Base-by-base conservation (phyloP, 2,888 invertebrate genomes). In the Agonopterix arenella region DNA sequence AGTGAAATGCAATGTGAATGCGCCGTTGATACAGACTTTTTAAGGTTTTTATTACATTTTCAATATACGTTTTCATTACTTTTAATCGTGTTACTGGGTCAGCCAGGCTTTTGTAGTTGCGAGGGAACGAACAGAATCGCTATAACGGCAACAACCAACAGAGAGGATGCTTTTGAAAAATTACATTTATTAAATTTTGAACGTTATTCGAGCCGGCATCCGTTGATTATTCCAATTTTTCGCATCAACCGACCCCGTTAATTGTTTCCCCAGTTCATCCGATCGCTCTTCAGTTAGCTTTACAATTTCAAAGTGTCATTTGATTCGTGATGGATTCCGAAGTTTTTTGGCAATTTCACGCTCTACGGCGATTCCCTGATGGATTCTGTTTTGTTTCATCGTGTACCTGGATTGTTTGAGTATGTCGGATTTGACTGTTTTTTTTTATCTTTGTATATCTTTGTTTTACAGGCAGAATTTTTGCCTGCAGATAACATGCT, bases 241-340 rank as follows among this genome's bases (percentile, higher is more conserved):
- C 79, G 72, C 76, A 73, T 76, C 73, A 70, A 57, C 61, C 66
- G 70, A 57, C 68, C 70, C 55, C 70, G 79, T 76, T 84, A 84
- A 85, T 84, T 84, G 85, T 84, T 85, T 85, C 79, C 76, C 66
- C 75, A 74, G 76, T 75, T 63, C 76, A 77, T 82, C 75, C 73
- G 78, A 80, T 79, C 81, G 72, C 78, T 78, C 81, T 77, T 80
- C 81, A 80, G 80, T 83, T 79, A 77, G 80, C 78, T 84, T 82
- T 82, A 81, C 85, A 84, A 81, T 84, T 84, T 78, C 76, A 81
- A 83, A 84, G 83, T 84, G 85, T 84, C 84, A 83, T 85, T 85
- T 84, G 84, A 83, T 78, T 83, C 80, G 85, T 84, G 85, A 85
- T 85, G 84, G 83, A 80, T 83, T 83, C 77, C 73, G 73, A 78